Base-by-base conservation (phyloP, 2,797 vertebrate genomes). In the Leuciscus waleckii region DNA sequence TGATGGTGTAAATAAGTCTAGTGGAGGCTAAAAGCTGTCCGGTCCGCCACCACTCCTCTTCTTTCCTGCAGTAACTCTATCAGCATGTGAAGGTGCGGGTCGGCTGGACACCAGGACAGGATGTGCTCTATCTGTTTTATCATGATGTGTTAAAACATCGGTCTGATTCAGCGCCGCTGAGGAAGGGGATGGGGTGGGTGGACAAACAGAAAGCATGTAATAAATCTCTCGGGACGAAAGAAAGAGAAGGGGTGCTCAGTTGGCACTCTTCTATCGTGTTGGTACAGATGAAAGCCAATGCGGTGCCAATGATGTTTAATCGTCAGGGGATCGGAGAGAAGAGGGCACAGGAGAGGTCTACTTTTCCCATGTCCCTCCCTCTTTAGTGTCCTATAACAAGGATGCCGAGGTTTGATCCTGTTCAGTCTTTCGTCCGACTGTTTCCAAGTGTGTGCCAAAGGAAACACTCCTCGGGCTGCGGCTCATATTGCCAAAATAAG, bases 401-500 rank as follows among this genome's bases (percentile, higher is more conserved):
- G 91, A 91, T 88, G 70, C 80, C 69, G 70, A 92, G 89, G 65
- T 91, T 90, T 90, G 87, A 93, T 92, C 90, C 79, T 74, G 77
- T 91, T 92, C 85, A 91, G 87, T 88, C 75, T 43, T 87, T 89
- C 82, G 83, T 83, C 91, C 85, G 83, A 88, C 90, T 93, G 90
- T 94, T 94, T 95, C 93, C 92, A 92, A 91, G 82, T 70, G 3
- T 65, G 49, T 85, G 94, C 94, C 94, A 95, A 95, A 90, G 88
- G 81, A 94, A 94, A 93, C 91, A 91, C 75, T 87, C 87, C 88
- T 90, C 84, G 86, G 89, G 87, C 91, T 89, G 77, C 21, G 79
- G 83, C 88, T 90, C 83, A 83, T 89, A 83, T 85, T 7, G 87
- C 92, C 92, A 93, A 87, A 89, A 90, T 87, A 16, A 46, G 83